Conservation (phyloP, 2,888 invertebrate genomes). For the Dynastes maya region DNA sequence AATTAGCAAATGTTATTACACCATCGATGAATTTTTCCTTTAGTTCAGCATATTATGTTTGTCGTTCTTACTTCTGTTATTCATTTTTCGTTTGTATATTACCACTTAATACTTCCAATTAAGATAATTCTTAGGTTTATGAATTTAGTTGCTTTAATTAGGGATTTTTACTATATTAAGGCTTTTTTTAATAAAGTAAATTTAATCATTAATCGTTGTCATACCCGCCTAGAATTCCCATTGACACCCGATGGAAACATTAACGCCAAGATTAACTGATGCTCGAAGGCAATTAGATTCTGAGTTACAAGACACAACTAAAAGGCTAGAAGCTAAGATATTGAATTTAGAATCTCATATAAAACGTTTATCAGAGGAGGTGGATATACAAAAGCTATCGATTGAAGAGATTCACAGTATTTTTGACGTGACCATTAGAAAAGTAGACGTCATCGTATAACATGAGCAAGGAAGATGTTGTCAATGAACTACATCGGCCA, state of each 20-base stretch:
- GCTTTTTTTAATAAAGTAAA: not conserved
- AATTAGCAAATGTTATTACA: too few relatives aligned
- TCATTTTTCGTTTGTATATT: too few relatives aligned
- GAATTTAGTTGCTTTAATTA: too few relatives aligned
- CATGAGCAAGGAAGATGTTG: conserved; percentile 2
- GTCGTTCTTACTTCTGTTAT: too few relatives aligned
- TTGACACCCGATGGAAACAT: not conserved
- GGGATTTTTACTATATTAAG: too few relatives aligned
- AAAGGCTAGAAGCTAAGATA: too few relatives aligned
- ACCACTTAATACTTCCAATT: too few relatives aligned
- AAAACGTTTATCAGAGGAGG: too few relatives aligned
- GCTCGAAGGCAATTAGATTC: not conserved
- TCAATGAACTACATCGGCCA: conserved; percentile 65
- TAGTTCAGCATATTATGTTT: too few relatives aligned
- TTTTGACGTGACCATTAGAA: not conserved
- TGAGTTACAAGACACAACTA: not conserved
- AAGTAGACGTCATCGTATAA: not conserved
- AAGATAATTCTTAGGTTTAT: too few relatives aligned
- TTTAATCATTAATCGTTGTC: not conserved
- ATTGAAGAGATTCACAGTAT: not conserved
- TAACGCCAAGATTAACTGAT: not conserved
- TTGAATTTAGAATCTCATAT: too few relatives aligned
- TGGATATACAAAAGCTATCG: not conserved
- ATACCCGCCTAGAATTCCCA: not conserved
- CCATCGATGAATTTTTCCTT: too few relatives aligned